Percentiles rank a stretch among this genome's conserved stretches.
phyloP scores from a whole-genome alignment of 2,797 vertebrate genomes.

The Oophaga sylvatica region DNA sequence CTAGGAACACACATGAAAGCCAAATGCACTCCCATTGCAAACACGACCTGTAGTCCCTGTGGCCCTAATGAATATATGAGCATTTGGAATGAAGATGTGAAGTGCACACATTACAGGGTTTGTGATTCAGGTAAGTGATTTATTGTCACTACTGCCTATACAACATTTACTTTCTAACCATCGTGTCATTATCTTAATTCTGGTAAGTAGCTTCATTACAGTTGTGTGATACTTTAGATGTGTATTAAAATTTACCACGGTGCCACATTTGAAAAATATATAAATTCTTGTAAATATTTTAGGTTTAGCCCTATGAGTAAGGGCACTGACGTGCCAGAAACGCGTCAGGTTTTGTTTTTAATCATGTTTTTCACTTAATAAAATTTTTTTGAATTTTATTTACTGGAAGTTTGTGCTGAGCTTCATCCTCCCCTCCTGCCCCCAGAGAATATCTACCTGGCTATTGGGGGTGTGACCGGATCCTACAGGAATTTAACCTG shows the following conservation, averaged over 20 bases:
- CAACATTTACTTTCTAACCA: background rate
- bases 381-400: no score
- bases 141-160: background rate
- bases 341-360: no score
- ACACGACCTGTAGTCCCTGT: constrained; percentile 80
- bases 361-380: no score
- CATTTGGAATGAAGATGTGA: constrained; percentile 79
- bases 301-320: no score
- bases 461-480: no score
- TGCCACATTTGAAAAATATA: background rate
- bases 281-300: background rate
- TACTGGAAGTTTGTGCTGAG: no score
- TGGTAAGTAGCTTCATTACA: background rate
- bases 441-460: no score
- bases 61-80: constrained; percentile 84
- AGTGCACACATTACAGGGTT: constrained; percentile 83
- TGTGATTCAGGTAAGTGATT: constrained; percentile 85
- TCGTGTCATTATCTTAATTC: background rate
- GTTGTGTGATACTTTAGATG: background rate
- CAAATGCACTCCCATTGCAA: constrained; percentile 75
- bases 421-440: no score
- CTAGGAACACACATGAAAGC: constrained; percentile 80
- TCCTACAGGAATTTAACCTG: no score
- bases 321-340: no score
- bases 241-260: background rate